Percentiles rank a stretch among this genome's conserved stretches.
These are phyloP conservation scores for Mylabris phalerata DNA, from an alignment of 1,140 invertebrate genomes.

Conservation along the genomic window DNA sequence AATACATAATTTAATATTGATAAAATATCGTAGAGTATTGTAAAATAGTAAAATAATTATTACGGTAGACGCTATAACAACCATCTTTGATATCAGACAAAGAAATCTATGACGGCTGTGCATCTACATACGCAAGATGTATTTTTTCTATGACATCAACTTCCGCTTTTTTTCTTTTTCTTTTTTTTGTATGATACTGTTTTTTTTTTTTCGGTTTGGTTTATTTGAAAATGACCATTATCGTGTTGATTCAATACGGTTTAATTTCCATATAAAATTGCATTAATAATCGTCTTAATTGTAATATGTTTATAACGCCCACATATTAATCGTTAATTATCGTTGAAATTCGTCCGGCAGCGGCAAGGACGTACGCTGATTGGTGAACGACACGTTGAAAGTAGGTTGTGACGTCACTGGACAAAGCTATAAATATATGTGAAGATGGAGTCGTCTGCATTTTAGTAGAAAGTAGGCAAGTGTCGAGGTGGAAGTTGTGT, in stretches of 20 bases:
- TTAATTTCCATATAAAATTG: no score
- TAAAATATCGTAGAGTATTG: not conserved
- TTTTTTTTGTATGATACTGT: no score
- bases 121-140: conserved; percentile 31
- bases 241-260: no score
- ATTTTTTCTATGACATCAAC: conserved; percentile 31
- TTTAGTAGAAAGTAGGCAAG: conserved; percentile 27
- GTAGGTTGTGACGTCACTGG: conserved; percentile 43
- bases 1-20: not conserved
- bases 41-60: no score
- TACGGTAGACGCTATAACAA: no score
- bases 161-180: conserved; percentile 26
- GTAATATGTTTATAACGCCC: conserved; percentile 27
- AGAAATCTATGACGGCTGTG: conserved; percentile 31
- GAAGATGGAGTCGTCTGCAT: conserved; percentile 25
- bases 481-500: not conserved
- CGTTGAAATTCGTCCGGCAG: no score
- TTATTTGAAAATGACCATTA: no score
- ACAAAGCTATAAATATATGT: conserved; percentile 38
- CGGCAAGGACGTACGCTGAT: conserved; percentile 41
- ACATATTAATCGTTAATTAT: conserved; percentile 5
- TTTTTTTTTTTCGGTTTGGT: no score
- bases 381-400: conserved; percentile 42
- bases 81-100: conserved; percentile 25
- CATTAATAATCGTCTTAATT: conserved; percentile 25